These are phyloP conservation scores for Microcebus lehilahytsara DNA, from an alignment of 2,113 vertebrate species.

Conservation along the genomic window DNA sequence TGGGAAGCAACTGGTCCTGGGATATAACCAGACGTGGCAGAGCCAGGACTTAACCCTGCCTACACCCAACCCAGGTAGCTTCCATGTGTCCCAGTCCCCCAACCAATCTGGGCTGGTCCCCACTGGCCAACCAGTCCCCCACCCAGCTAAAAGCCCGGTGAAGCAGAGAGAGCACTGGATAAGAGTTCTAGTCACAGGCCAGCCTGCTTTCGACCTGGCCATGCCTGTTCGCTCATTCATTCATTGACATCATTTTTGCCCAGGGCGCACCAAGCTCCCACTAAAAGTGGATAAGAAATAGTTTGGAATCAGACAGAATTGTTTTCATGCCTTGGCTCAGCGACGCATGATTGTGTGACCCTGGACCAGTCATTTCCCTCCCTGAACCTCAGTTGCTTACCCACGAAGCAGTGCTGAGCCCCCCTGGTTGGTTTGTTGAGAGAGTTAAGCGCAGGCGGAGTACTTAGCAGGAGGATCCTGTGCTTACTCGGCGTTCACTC, in stretches of 20 bases:
- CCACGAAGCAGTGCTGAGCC: not conserved
- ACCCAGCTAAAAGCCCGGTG: not conserved
- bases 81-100: not conserved
- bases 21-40: not conserved
- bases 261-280: not conserved
- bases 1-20: not conserved
- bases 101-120: not conserved
- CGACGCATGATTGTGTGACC: not conserved
- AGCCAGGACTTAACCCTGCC: not conserved
- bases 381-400: not conserved
- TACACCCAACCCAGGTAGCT: not conserved
- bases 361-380: not conserved
- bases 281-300: not conserved
- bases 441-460: not conserved
- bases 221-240: not conserved
- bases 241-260: not conserved
- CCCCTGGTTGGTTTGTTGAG: not conserved
- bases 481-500: not conserved
- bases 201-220: not conserved
- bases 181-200: not conserved
- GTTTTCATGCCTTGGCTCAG: not conserved
- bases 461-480: not conserved
- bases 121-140: not conserved
- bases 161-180: not conserved
- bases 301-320: not conserved